Base-by-base conservation (phyloP, 2,888 invertebrate species). In the Ceraclea dissimilis region DNA sequence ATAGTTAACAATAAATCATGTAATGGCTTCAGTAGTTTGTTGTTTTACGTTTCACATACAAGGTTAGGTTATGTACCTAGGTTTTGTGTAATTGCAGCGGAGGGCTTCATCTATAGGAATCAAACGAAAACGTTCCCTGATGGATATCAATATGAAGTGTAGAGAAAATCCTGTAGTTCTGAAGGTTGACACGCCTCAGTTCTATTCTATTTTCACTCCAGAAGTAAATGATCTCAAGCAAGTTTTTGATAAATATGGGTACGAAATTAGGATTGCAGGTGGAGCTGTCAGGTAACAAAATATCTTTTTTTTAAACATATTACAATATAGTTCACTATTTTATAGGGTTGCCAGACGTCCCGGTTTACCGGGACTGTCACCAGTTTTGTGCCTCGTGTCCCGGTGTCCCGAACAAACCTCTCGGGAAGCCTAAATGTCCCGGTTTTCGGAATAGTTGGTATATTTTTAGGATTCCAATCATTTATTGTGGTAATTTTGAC, bases 231-330 rank as follows among this genome's bases (percentile, higher is more conserved):
- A 74, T 10, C 73, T 99, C 11, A 79, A 84, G 18, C 75, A 76
- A 2, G 63, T 97, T 10, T 99, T 99, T 69, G 79, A 85, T 57
- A 86, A 87, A 67, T 79, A 92, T 67, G 79, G 86, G 52, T 84
- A 86, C 79, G 93, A 97, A 72, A 76, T 99, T 57, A 79, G 98
- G 64, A 85, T 99, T 58, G 98, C 97, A 43, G 99, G 99, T 48
- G 99, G 99, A 4, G 96, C 98, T 17, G 98, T 99, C 1, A 82
- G 91, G 76, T 83, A 51, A 33, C 16, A 48, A 43, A n/a, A 19
- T 8, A 47, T 19, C 16, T 47, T 44, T 44, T 44, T 16, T 44
- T 44, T 44, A 44, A 16, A 5, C n/a, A 16, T 44, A 44, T 11
- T 44, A 13, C 17, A n/a, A n/a, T n/a, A n/a, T 10, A 33, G n/a